Conservation (phyloP, 2,113 vertebrate genomes). For the Noturus placidus region DNA sequence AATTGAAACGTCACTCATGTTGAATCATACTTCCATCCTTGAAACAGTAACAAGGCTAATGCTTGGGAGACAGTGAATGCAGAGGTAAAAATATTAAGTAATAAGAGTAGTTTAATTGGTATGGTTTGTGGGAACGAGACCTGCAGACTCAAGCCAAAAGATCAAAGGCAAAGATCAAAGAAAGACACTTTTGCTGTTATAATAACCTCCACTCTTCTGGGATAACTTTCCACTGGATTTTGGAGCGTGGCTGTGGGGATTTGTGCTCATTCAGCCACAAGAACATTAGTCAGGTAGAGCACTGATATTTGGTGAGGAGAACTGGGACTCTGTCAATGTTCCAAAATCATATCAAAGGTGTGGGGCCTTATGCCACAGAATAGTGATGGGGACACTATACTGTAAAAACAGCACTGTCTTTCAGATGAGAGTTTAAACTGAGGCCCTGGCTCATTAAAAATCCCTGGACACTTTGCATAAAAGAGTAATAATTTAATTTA, state of each 20-base stretch:
- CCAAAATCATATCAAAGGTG: neutral
- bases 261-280: neutral
- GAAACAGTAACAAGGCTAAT: neutral
- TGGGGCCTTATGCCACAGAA: no score
- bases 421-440: no score
- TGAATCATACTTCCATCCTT: neutral
- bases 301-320: neutral
- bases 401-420: no score
- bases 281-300: neutral
- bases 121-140: neutral
- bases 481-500: no score
- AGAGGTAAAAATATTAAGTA: neutral
- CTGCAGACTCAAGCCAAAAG: neutral
- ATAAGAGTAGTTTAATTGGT: neutral
- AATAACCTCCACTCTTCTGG: neutral
- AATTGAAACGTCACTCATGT: neutral
- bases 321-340: neutral
- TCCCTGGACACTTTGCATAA: no score
- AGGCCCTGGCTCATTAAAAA: no score
- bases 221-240: neutral
- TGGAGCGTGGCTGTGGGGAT: neutral
- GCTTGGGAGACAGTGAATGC: neutral
- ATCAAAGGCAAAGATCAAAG: neutral
- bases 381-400: no score
- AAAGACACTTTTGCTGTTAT: neutral